Base-by-base conservation (phyloP, 2,888 invertebrate species). In the Mythimna loreyi region DNA sequence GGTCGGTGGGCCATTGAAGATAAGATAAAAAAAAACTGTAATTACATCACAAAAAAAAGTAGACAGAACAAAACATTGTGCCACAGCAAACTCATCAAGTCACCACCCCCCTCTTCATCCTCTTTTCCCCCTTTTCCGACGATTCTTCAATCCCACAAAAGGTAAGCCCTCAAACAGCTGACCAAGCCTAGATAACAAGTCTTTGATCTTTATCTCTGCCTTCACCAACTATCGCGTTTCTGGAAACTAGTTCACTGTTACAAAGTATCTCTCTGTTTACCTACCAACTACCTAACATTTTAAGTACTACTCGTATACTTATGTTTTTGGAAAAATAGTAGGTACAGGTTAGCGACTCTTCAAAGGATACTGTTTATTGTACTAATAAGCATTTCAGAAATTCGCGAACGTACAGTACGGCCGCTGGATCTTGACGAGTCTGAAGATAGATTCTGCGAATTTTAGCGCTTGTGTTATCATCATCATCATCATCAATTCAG, bases 141-240 rank as follows among this genome's bases (percentile, higher is more conserved):
- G 66, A 74, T 71, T 79, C 61, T 82, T 60, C 67, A 64, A 67
- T 66, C 49, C 57, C 59, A 67, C 66, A 60, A 66, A 92, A 23
- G 87, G 79, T 25, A 91, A 80, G 3, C 83, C 87, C 57, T 90
- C 88, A 72, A 87, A 92, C 28, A 63, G 79, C 75, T 79, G 80
- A 76, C 61, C 43, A 52, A 52, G 90, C 80, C 81, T 75, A 76
- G 4, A 88, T 89, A 33, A 90, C 84, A 60, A 83, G 45, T 64
- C 75, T 81, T 78, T 68, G 75, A 75, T 78, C 75, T 43, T 45
- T 66, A 63, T 71, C 52, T 71, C 11, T 19, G 49, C 30, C 23
- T 40, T 50, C 13, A 50, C 23, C 21, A 25, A 33, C 58, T 50
- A 33, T 58, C 58, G 19, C 45, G 45, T 55, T 33, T 49, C 30